Evolutionary conservation across 1,140 invertebrate species (phyloP).

Genomic region (Mizuhopecten yessoensis): DNA sequence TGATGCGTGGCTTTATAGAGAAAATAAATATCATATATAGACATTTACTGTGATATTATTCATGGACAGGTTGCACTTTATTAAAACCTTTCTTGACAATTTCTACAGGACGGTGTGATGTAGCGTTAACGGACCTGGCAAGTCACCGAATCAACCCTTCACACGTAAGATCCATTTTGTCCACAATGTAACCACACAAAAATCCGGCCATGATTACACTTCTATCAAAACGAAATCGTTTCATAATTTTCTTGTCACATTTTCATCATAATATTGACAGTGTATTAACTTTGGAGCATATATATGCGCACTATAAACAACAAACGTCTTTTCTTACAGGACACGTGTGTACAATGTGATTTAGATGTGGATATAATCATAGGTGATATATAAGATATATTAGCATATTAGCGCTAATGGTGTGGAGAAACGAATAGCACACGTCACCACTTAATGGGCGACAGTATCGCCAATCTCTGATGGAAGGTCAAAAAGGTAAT

Average conservation of each 20-base stretch:
- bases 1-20: slow-evolving; percentile 15
- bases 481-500: slow-evolving; percentile 33
- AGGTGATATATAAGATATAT: neutral
- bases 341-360: neutral
- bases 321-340: neutral
- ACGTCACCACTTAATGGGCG: neutral
- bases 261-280: neutral
- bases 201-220: neutral
- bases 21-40: slow-evolving; percentile 12
- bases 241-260: neutral
- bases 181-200: neutral
- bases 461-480: neutral
- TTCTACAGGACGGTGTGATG: neutral
- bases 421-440: neutral
- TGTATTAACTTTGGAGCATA: neutral
- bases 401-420: slow-evolving; percentile 6
- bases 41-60: neutral
- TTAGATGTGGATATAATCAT: neutral
- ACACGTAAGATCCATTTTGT: no score
- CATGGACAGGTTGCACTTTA: neutral
- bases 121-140: neutral
- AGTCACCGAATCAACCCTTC: neutral
- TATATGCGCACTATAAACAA: neutral
- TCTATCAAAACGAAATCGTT: neutral
- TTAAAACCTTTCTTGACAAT: slow-evolving; percentile 1